A percentile compares a stretch with the other conserved stretches of the same genome.
Conservation (phyloP, 2,888 invertebrate genomes). For the Hemicrepidius hirtus region DNA sequence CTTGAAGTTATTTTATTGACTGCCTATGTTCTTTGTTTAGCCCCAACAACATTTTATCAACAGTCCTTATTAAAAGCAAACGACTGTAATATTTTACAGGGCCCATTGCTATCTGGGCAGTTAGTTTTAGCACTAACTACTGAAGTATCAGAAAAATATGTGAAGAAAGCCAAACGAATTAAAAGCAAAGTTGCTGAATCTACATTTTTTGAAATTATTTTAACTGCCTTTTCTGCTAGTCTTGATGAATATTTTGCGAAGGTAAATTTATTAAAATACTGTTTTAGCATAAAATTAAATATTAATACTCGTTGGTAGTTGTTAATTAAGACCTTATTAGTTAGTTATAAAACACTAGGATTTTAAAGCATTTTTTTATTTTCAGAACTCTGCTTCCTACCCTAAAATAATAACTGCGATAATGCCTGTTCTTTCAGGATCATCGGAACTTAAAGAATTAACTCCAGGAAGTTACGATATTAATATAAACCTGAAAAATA, state of each 20-base stretch:
- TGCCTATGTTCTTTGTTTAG: background rate
- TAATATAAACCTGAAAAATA: background rate
- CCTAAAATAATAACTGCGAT: background rate
- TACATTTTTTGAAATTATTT: constrained; percentile 11
- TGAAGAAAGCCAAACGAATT: background rate
- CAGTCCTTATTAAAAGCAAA: background rate
- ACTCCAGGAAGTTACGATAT: background rate
- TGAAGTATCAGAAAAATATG: constrained; percentile 6
- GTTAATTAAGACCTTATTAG: too few species aligned
- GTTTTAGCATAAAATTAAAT: background rate
- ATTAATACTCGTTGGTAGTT: too few species aligned
- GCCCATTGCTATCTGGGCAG: constrained; percentile 5
- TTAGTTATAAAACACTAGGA: too few species aligned
- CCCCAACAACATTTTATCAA: background rate
- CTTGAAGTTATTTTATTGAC: background rate
- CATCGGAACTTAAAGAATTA: too few species aligned
- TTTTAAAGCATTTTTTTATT: too few species aligned
- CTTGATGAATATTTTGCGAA: constrained; percentile 26
- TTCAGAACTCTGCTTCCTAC: background rate
- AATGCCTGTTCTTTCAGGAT: background rate
- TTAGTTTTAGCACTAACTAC: constrained; percentile 5
- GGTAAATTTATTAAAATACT: background rate
- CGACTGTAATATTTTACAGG: constrained; percentile 26
- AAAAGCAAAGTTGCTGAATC: background rate
- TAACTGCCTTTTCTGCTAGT: constrained; percentile 23